Evolutionary conservation across 2,797 vertebrate genomes (phyloP).

Genomic region (Chaenodraco wilsoni): DNA sequence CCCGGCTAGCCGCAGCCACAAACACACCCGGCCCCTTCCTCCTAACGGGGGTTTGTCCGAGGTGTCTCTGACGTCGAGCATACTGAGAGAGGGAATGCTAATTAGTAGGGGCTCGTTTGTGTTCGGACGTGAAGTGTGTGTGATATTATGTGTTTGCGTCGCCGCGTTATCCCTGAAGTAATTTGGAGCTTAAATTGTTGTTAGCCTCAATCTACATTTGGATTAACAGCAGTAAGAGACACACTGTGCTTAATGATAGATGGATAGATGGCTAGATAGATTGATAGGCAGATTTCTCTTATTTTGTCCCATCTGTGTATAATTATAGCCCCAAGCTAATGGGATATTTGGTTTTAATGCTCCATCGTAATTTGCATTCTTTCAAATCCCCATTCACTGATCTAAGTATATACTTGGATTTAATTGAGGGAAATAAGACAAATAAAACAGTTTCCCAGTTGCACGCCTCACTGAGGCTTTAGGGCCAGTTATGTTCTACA

Average conservation of each 20-base stretch:
- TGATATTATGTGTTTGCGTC: constrained; percentile 28
- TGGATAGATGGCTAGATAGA: not conserved
- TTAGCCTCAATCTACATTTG: constrained; percentile 8
- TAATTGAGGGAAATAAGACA: constrained; percentile 51
- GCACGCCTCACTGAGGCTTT: constrained; percentile 49
- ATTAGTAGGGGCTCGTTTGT: constrained; percentile 56
- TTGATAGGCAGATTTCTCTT: constrained; percentile 23
- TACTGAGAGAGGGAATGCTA: constrained; percentile 43
- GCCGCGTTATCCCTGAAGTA: constrained; percentile 24
- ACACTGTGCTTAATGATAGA: constrained; percentile 4
- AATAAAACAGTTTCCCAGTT: constrained; percentile 48
- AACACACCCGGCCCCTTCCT: constrained; percentile 26
- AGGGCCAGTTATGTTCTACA: constrained; percentile 60
- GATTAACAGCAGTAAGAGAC: constrained; percentile 45
- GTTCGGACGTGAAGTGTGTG: constrained; percentile 4
- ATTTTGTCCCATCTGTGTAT: constrained; percentile 38
- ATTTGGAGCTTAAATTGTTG: constrained; percentile 23
- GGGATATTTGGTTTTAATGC: constrained; percentile 62
- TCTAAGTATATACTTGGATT: constrained; percentile 62
- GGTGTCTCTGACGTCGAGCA: constrained; percentile 32
- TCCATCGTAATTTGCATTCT: constrained; percentile 61
- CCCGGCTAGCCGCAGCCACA: constrained; percentile 37
- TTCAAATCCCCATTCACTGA: constrained; percentile 57
- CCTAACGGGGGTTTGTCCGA: constrained; percentile 50
- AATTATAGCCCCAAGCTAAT: constrained; percentile 59